Percentiles rank a stretch among this genome's conserved stretches.
Evolutionary conservation across 2,797 vertebrate species (phyloP).

Genomic region (Enteromius radiatus): DNA sequence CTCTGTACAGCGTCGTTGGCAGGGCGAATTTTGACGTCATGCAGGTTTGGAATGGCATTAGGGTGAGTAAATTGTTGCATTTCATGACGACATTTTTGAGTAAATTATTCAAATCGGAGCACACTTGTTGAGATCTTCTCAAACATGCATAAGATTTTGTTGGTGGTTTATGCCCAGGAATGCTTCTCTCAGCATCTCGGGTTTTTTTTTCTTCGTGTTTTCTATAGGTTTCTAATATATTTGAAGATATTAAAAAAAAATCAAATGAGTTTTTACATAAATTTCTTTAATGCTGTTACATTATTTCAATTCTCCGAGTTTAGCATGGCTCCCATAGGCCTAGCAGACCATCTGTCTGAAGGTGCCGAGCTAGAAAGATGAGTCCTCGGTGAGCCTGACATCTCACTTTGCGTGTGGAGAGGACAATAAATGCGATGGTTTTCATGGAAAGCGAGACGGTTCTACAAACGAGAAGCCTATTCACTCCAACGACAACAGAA

Average conservation of each 20-base stretch:
- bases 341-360: conserved; percentile 31
- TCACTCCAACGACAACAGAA: conserved; percentile 57
- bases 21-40: no score
- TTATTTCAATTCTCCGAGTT: conserved; percentile 3
- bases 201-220: neutral
- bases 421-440: conserved; percentile 33
- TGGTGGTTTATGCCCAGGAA: neutral
- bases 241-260: conserved; percentile 3
- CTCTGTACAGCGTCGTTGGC: no score
- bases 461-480: conserved; percentile 50
- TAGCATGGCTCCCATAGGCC: conserved; percentile 7
- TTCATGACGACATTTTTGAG: neutral
- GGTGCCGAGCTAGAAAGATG: conserved; percentile 39
- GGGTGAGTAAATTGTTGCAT: neutral
- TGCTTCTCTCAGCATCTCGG: neutral
- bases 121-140: neutral
- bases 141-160: neutral
- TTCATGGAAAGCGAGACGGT: conserved; percentile 42
- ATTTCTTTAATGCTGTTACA: neutral
- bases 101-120: neutral
- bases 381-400: conserved; percentile 33
- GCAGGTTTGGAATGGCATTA: no score
- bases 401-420: conserved; percentile 37
- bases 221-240: neutral
- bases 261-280: neutral